Percentiles rank a stretch among this genome's conserved stretches.
Conservation (phyloP, 2,888 invertebrate species). For the Acutogordius australiensis region DNA sequence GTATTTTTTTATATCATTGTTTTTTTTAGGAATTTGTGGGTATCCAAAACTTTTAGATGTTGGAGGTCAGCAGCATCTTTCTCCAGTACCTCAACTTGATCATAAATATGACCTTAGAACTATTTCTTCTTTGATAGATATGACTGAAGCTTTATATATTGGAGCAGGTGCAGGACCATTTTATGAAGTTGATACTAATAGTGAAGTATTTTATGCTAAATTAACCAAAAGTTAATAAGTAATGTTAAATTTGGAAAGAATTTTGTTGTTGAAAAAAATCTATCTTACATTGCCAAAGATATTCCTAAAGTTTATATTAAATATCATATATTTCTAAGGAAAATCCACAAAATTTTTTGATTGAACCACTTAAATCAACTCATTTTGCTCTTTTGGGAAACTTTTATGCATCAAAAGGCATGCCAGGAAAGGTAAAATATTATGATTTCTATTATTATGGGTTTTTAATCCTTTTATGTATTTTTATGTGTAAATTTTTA, state of each 20-base stretch:
- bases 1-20: too few relatives aligned
- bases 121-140: neutral
- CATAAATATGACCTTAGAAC: constrained; percentile 14
- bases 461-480: neutral
- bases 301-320: neutral
- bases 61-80: constrained; percentile 19
- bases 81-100: constrained; percentile 17
- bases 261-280: neutral
- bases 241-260: constrained; percentile 4
- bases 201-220: constrained; percentile 35
- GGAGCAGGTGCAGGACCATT: constrained; percentile 79
- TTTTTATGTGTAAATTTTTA: too few relatives aligned
- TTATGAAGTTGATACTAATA: constrained; percentile 47
- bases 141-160: constrained; percentile 34
- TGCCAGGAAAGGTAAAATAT: constrained; percentile 32
- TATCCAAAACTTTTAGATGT: constrained; percentile 17
- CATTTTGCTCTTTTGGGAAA: constrained; percentile 27
- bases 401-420: constrained; percentile 42
- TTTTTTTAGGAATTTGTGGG: constrained; percentile 21
- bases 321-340: neutral
- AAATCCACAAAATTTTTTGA: neutral
- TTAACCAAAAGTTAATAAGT: neutral
- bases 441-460: constrained; percentile 9
- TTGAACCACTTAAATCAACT: neutral
- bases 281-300: neutral